These are phyloP conservation scores for Tachysurus fulvidraco DNA, from an alignment of 2,113 vertebrate genomes.

Conservation along the genomic window DNA sequence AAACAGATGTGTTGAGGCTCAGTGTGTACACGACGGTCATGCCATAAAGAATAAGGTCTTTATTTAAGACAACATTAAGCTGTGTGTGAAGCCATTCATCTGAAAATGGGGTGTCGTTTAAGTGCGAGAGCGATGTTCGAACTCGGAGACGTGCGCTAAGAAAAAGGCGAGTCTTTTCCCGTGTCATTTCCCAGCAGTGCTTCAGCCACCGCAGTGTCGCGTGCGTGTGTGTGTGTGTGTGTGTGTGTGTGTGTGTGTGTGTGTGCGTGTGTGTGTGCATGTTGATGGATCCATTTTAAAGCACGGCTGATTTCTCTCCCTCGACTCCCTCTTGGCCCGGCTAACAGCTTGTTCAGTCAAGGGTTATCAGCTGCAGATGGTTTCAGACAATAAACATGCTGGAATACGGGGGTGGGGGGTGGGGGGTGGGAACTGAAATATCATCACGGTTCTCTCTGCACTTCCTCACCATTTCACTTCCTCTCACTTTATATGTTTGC, in stretches of 20 bases:
- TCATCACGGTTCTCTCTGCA: constrained; percentile 23
- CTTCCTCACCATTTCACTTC: constrained; percentile 42
- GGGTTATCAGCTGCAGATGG: constrained; percentile 73
- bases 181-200: constrained; percentile 25
- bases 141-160: background rate
- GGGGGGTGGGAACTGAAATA: constrained; percentile 60
- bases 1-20: background rate
- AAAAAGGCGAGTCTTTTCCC: constrained; percentile 2
- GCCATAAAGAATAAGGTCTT: too few species aligned
- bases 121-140: background rate
- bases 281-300: constrained; percentile 54
- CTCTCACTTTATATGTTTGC: background rate
- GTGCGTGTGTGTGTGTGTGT: constrained; percentile 18
- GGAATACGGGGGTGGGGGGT: constrained; percentile 66
- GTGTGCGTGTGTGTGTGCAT: constrained; percentile 18
- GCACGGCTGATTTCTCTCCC: constrained; percentile 55
- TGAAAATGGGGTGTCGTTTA: background rate
- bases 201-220: background rate
- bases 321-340: constrained; percentile 52
- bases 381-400: constrained; percentile 73
- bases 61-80: background rate
- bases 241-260: constrained; percentile 15
- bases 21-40: too few species aligned
- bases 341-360: constrained; percentile 71
- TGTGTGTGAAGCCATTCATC: background rate